Conservation (phyloP, 2,113 vertebrate species). For the Cynoglossus semilaevis region DNA sequence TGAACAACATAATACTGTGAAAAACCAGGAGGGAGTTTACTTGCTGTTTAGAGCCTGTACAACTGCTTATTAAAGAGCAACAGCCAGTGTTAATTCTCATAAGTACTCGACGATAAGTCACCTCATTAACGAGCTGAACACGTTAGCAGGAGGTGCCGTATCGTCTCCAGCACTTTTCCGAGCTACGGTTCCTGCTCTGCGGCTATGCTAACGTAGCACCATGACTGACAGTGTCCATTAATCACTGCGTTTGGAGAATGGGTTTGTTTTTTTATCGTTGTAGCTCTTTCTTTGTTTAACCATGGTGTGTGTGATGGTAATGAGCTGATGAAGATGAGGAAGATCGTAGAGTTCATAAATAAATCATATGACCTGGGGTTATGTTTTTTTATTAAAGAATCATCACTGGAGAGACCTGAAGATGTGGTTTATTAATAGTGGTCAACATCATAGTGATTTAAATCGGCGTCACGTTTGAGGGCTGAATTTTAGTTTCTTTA, state of each 20-base stretch:
- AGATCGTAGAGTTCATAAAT: slow-evolving; percentile 40
- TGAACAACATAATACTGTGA: no score
- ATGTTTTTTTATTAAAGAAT: no score
- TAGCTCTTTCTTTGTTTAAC: slow-evolving; percentile 44
- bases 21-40: no score
- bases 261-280: slow-evolving; percentile 59
- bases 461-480: no score
- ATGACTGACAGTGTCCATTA: slow-evolving; percentile 63
- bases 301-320: slow-evolving; percentile 41
- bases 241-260: slow-evolving; percentile 61
- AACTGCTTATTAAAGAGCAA: neutral
- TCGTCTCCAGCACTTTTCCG: slow-evolving; percentile 37
- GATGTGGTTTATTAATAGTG: no score
- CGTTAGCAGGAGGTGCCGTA: slow-evolving; percentile 18
- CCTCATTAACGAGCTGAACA: slow-evolving; percentile 16
- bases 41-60: neutral
- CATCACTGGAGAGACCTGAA: no score
- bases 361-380: slow-evolving; percentile 31
- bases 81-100: slow-evolving; percentile 4
- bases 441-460: no score
- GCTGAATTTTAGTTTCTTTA: no score
- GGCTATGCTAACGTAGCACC: slow-evolving; percentile 58
- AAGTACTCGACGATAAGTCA: slow-evolving; percentile 6
- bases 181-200: slow-evolving; percentile 48
- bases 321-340: slow-evolving; percentile 40